Evolutionary conservation across 1,140 invertebrate species (phyloP).

Genomic region (Drepana arcuata): DNA sequence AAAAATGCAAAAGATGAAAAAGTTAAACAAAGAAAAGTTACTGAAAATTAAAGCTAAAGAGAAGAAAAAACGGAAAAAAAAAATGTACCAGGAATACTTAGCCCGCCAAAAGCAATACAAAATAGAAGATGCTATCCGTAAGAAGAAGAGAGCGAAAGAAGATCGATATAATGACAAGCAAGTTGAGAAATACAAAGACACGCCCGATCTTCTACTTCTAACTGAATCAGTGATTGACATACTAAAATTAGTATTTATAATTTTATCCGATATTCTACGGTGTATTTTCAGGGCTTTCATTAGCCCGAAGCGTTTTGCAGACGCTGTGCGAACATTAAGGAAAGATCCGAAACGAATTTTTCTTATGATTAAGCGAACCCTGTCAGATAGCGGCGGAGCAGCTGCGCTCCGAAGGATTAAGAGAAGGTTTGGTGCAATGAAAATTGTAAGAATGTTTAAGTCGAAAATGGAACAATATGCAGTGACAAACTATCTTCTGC

Average conservation of each 20-base stretch:
- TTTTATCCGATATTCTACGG: constrained; percentile 8
- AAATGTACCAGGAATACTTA: constrained; percentile 6
- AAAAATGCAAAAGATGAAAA: constrained; percentile 9
- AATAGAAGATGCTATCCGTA: constrained; percentile 3
- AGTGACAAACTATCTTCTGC: constrained; percentile 20
- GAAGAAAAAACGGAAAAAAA: constrained; percentile 12
- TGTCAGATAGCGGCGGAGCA: no score
- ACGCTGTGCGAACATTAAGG: no score
- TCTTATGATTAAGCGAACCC: no score
- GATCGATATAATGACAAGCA: constrained; percentile 1
- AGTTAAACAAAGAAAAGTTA: constrained; percentile 11
- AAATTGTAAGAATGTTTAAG: constrained; percentile 4
- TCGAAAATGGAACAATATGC: constrained; percentile 15
- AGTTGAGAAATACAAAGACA: constrained; percentile 1
- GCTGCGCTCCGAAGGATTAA: no score
- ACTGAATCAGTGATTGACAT: constrained; percentile 26
- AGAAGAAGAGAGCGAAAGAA: constrained; percentile 1
- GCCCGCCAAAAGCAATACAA: constrained; percentile 3
- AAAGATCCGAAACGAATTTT: no score
- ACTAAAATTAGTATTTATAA: constrained; percentile 17
- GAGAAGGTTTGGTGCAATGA: constrained; percentile 15
- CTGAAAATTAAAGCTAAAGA: no score
- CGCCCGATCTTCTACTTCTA: constrained; percentile 11
- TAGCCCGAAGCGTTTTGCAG: constrained; percentile 20
- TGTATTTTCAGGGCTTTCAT: constrained; percentile 9